Base-by-base conservation (phyloP, 2,113 vertebrate genomes). In the Marmota monax region DNA sequence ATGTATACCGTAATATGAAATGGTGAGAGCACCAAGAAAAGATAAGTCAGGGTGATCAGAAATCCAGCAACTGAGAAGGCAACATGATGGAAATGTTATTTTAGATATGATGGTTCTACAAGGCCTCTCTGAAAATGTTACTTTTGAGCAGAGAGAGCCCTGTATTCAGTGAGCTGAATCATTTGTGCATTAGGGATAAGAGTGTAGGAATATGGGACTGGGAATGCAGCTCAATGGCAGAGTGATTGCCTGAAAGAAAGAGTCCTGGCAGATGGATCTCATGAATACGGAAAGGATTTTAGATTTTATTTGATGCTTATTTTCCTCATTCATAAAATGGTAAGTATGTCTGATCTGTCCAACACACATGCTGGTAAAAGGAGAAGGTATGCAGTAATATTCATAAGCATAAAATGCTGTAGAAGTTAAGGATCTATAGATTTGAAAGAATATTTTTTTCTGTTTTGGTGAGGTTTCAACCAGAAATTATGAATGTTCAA, bases 391-490 rank as follows among this genome's bases (percentile, higher is more conserved):
- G 17, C 69, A 8, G 32, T 4, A 69, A 29, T 58, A 58, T 79
- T 90, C 61, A 16, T 72, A 78, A 95, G 79, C 17, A 72, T 34
- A 56, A 82, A 96, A 80, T 69, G 39, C 4, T 61, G 6, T 7
- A 39, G 80, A 58, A 65, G 34, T 2, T 84, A 61, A 77, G 22
- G 10, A 22, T 34, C 4, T 65, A 53, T 85, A 70, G 0, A 85
- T 17, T 58, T 79, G 34, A 37, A 78, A 61, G 53, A 12, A 14
- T 27, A 51, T 51, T 51, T 39, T 56, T 73, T 12, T n/a, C 22
- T 76, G 27, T 88, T 93, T 85, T 94, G 6, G 56, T 93, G 23
- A 93, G 16, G 86, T 93, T 89, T 76, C 32, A 89, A 32, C 13
- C 3, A 3, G 53, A 83, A 76, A 0, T 82, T 79, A 77, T 5